Percentiles rank a stretch among this genome's conserved stretches.
These are phyloP conservation scores for Yponomeuta sedellus DNA, from an alignment of 2,888 invertebrate genomes.

Conservation along the genomic window DNA sequence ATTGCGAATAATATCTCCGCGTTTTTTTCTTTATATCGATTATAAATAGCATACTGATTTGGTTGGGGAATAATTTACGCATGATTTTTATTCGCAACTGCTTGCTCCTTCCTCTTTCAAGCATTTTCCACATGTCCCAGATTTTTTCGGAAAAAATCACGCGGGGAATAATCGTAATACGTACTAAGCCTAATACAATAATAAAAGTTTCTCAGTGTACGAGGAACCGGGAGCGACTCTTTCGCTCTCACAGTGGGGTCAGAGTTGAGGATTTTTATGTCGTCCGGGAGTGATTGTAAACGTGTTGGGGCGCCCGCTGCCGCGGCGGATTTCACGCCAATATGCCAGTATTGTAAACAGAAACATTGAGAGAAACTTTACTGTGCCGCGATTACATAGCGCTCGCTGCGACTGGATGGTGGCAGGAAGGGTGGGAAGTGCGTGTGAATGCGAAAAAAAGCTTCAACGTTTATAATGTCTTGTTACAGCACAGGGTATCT, in stretches of 20 bases:
- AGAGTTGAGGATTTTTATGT: neutral
- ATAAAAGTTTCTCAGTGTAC: no score
- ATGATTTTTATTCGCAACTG: no score
- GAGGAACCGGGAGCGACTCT: neutral
- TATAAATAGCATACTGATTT: no score
- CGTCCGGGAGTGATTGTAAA: neutral
- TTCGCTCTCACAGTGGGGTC: neutral
- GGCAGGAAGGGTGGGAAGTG: neutral
- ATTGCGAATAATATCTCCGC: no score
- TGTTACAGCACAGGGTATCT: no score
- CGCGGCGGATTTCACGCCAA: conserved; percentile 24
- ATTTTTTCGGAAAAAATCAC: no score
- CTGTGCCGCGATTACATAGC: neutral
- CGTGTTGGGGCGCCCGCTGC: neutral
- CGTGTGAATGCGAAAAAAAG: neutral
- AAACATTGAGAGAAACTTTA: neutral
- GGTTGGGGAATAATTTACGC: no score
- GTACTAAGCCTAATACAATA: no score
- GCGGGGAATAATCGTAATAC: no score
- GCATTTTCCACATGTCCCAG: no score
- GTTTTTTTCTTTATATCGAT: no score
- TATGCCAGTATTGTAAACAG: conserved; percentile 23
- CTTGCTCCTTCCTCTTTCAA: no score
- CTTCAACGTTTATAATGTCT: neutral
- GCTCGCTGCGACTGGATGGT: neutral